Evolutionary conservation across 2,113 vertebrate species (phyloP), one percentile per base, ranked within the genome.

Genomic region (Callipepla californica): DNA sequence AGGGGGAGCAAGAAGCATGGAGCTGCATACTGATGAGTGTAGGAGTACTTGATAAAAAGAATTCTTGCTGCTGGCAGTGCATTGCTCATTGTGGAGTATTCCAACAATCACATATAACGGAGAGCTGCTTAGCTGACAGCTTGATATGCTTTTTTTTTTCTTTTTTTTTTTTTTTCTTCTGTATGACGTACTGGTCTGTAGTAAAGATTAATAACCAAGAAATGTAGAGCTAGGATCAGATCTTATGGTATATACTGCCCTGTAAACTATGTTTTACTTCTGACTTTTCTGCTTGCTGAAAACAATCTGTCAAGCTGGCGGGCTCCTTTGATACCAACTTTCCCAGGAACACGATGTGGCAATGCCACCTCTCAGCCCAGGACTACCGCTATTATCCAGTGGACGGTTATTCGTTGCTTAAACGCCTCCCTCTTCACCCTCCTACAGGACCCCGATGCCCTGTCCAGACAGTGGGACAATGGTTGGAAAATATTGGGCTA

Each of bases 11-110:
- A 97, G 97, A 97, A 97, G 98, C 98, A 97, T 97, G 98, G 98
- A 98, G 98, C 98, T 98, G 99, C 98, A 99, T 99, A 99, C 99
- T 99, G 99, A 99, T 99, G 98, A 99, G 98, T 98, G 99, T 99
- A 98, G 99, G 99, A 99, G 99, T 99, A 98, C 98, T 99, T 99
- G 98, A 99, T 99, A 98, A 98, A 99, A 98, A 99, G 98, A 98
- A 98, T 98, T 98, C 98, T 98, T 98, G 97, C 98, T 98, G 98
- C 97, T 97, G 98, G 98, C 97, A 98, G 98, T 97, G 98, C 98
- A 98, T 97, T 97, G 97, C 98, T 98, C 97, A 97, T 97, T 97
- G 98, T 98, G 98, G 98, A 98, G 98, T 98, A 98, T 98, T 98
- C 97, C 97, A 97, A 97, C 97, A 98, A 96, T 98, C 98, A 97